These are phyloP conservation scores for Cistogaster globosa DNA, from an alignment of 2,888 invertebrate genomes.

Conservation along the genomic window DNA sequence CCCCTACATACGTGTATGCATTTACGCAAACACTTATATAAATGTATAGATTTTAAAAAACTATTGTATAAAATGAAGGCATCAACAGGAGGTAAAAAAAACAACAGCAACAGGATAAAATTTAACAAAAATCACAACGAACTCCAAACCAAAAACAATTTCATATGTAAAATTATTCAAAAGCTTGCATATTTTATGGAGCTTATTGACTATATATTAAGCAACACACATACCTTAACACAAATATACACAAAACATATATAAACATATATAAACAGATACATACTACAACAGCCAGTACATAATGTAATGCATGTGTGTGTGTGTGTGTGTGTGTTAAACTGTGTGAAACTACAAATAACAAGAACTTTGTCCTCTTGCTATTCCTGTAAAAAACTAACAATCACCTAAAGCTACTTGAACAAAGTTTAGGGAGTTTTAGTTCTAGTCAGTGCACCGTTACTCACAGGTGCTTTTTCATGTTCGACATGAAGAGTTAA, in stretches of 20 bases:
- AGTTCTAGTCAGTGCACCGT: slow-evolving; percentile 16
- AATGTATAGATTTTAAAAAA: slow-evolving; percentile 39
- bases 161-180: slow-evolving; percentile 71
- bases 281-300: too few relatives aligned
- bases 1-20: not conserved
- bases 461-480: slow-evolving; percentile 41
- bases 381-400: slow-evolving; percentile 15
- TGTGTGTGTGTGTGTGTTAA: slow-evolving; percentile 1
- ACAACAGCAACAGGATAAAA: slow-evolving; percentile 27
- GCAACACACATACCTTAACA: not conserved
- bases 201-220: slow-evolving; percentile 66
- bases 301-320: not conserved
- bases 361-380: slow-evolving; percentile 53
- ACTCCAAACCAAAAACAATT: slow-evolving; percentile 34
- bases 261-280: too few relatives aligned
- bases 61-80: slow-evolving; percentile 27
- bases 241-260: not conserved
- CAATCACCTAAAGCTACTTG: slow-evolving; percentile 51
- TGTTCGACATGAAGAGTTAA: slow-evolving; percentile 61
- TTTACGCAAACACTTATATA: not conserved
- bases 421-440: slow-evolving; percentile 41
- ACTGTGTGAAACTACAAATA: not conserved
- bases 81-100: not conserved
- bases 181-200: slow-evolving; percentile 73
- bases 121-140: slow-evolving; percentile 35